Evolutionary conservation across 2,113 vertebrate genomes (phyloP).

Genomic region (Caretta caretta): DNA sequence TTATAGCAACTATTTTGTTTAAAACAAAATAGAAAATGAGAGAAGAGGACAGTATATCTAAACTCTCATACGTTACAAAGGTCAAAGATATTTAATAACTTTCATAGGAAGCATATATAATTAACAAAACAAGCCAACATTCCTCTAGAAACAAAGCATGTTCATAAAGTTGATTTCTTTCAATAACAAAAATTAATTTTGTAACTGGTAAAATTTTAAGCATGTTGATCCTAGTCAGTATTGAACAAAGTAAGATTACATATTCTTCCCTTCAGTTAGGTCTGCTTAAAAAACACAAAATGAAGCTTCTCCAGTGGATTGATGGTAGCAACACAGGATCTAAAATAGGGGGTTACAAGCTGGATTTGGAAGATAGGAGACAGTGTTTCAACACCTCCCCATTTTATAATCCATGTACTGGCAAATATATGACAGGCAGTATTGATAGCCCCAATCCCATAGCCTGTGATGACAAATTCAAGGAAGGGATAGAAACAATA

Average conservation of each 20-base stretch:
- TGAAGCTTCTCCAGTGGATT: neutral
- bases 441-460: neutral
- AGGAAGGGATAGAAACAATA: neutral
- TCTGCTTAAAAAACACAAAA: neutral
- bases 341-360: neutral
- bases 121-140: neutral
- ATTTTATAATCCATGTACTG: neutral
- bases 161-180: neutral
- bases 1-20: neutral
- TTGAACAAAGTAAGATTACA: neutral
- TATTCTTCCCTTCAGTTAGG: neutral
- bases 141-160: neutral
- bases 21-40: neutral
- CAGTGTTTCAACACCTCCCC: neutral
- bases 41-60: neutral
- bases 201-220: neutral
- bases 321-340: neutral
- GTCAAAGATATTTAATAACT: neutral
- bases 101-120: neutral
- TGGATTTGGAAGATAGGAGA: neutral
- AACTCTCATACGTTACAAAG: neutral
- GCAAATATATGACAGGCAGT: neutral
- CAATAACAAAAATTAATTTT: neutral
- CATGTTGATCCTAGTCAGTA: neutral
- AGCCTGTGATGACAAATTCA: neutral